Evolutionary conservation across 2,888 invertebrate genomes (phyloP).

Genomic region (Troilus luridus): DNA sequence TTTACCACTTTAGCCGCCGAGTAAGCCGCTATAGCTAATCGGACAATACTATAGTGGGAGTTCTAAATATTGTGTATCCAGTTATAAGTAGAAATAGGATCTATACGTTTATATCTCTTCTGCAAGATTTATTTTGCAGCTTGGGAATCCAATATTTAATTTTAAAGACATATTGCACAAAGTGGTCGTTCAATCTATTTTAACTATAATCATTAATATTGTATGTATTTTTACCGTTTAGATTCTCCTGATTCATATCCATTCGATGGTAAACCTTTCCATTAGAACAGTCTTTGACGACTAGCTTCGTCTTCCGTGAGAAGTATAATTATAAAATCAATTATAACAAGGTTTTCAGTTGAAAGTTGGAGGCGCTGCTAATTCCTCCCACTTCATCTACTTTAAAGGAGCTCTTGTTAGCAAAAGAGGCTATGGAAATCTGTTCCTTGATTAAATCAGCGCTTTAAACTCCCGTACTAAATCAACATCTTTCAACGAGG

Average conservation of each 20-base stretch:
- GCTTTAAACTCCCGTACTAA: constrained; percentile 12
- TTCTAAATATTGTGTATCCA: too few relatives aligned
- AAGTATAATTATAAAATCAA: constrained; percentile 21
- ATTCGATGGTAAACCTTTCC: neutral
- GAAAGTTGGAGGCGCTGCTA: constrained; percentile 16
- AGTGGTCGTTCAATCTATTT: too few relatives aligned
- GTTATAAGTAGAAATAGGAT: too few relatives aligned
- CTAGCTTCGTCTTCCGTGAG: neutral
- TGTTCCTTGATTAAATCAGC: constrained; percentile 41
- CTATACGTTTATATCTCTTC: too few relatives aligned
- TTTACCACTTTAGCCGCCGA: too few relatives aligned
- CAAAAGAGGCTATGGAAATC: constrained; percentile 17
- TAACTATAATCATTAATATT: too few relatives aligned
- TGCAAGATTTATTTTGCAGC: too few relatives aligned
- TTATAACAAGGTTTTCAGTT: constrained; percentile 27
- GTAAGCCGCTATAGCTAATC: too few relatives aligned
- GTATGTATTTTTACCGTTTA: too few relatives aligned
- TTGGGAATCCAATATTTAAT: too few relatives aligned
- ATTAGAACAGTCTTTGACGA: neutral
- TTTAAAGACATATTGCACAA: too few relatives aligned
- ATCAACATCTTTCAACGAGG: constrained; percentile 1
- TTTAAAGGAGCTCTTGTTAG: constrained; percentile 38
- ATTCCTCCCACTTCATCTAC: constrained; percentile 15
- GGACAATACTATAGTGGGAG: too few relatives aligned
- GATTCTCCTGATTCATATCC: neutral